A percentile compares a stretch with the other conserved stretches of the same genome.
phyloP scores from a whole-genome alignment of 2,797 vertebrate genomes.

The Dryobates pubescens region DNA sequence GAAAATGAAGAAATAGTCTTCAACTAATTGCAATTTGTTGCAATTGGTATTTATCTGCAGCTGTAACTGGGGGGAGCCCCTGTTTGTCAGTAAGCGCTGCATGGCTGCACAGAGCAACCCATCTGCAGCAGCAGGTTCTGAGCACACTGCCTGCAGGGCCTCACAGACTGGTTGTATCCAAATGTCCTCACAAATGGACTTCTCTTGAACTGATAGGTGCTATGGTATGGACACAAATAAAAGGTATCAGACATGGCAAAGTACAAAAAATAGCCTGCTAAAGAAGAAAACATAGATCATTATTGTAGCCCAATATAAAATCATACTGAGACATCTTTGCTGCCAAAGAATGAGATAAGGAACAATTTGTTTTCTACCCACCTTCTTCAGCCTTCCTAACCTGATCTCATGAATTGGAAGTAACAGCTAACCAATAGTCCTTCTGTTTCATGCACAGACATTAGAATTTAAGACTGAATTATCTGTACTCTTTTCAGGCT shows the following conservation, averaged over 20 bases:
- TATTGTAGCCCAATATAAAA: background rate
- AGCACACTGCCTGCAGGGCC: fast-evolving
- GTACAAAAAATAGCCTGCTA: background rate
- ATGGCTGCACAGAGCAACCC: background rate
- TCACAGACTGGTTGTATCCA: background rate
- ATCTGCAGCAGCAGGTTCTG: background rate
- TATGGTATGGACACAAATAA: background rate
- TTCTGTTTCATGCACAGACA: background rate
- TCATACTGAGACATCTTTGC: background rate
- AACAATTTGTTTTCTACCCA: background rate
- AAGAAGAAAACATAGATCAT: background rate
- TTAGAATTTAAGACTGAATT: background rate
- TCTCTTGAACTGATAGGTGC: background rate
- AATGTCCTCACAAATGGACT: fast-evolving
- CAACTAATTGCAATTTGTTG: background rate
- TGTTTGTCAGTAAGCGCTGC: background rate
- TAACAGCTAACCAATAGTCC: background rate
- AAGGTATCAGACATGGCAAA: background rate
- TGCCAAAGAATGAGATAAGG: background rate
- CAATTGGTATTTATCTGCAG: background rate
- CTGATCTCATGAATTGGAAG: background rate
- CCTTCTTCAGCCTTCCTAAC: background rate
- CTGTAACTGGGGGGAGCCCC: background rate
- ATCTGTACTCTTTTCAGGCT: background rate
- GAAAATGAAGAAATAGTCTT: background rate